Evolutionary conservation across 1,140 invertebrate genomes (phyloP), one percentile per base, ranked within the genome.

Genomic region (Calliopsis andreniformis): DNA sequence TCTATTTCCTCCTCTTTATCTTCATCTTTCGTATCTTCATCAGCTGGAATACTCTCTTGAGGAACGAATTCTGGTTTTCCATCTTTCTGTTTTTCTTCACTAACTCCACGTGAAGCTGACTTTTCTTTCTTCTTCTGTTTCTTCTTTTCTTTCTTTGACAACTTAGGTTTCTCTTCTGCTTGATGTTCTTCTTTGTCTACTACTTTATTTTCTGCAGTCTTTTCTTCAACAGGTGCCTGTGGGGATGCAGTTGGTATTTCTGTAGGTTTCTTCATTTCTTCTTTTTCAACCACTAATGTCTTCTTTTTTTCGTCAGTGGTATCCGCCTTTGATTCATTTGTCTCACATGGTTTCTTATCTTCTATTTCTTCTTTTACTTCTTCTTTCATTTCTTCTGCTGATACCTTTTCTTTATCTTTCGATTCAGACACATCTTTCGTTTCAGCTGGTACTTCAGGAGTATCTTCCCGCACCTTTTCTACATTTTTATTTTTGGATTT

Each of bases 81-180:
- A 2, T 73, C 43, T 32, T 42, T 47, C n/a, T 42, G 30, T n/a
- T 43, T 58, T 14, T 76, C 75, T 45, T 76, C 56, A 10, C 16
- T 64, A 16, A 32, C 0, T 30, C 51, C 47, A 43, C 51, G 32
- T 1, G 32, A 23, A 10, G 30, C 18, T 32, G 59, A 23, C 23
- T 67, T 80, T 1, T 49, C 28, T 45, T 71, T 82, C 20, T 61
- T 82, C 49, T 63, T 82, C 14, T 80, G 79, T 23, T 35, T 82
- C n/a, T 35, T 53, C 43, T 70, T 82, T 6, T 70, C 62, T 4
- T 43, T 35, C 47, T 55, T 77, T n/a, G 79, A 55, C 1, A 69
- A 6, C 55, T 77, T 82, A 2, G 23, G 20, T 25, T 72, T 72
- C 25, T 23, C 73, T 30, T 67, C 42, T 23, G 39, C 23, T 20